These are phyloP conservation scores for Amiota minor DNA, from an alignment of 2,888 invertebrate species.

Conservation along the genomic window DNA sequence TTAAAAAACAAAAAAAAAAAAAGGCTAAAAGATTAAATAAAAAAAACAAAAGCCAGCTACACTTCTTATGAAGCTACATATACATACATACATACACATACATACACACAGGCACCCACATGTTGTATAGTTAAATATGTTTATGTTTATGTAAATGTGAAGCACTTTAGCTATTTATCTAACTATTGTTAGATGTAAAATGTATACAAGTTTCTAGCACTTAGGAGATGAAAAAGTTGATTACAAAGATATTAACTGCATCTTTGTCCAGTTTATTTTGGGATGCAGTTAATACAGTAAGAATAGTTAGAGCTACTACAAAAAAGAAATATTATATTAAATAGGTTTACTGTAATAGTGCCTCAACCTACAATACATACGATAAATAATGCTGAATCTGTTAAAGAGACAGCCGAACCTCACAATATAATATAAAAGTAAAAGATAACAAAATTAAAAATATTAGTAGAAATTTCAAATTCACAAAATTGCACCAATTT, in stretches of 20 bases:
- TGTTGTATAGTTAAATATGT: too few relatives aligned
- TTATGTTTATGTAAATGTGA: background rate
- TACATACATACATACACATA: background rate
- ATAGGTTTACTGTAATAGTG: constrained; percentile 2
- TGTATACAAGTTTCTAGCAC: background rate
- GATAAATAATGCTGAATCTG: too few relatives aligned
- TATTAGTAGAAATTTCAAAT: too few relatives aligned
- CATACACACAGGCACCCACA: too few relatives aligned
- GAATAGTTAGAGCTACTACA: background rate
- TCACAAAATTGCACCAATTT: background rate
- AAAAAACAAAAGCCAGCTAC: background rate
- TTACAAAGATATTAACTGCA: constrained; percentile 38
- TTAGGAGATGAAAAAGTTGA: constrained; percentile 27
- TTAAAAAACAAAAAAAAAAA: constrained; percentile 25
- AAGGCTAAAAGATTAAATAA: background rate
- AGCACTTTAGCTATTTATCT: constrained; percentile 45
- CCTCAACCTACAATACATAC: too few relatives aligned
- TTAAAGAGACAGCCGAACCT: too few relatives aligned
- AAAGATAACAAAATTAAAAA: too few relatives aligned
- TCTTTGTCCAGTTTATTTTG: constrained; percentile 34
- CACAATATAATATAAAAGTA: too few relatives aligned
- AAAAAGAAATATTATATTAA: background rate
- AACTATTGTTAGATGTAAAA: constrained; percentile 66
- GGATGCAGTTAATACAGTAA: constrained; percentile 26
- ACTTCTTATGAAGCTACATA: constrained; percentile 20